Evolutionary conservation across 2,888 invertebrate genomes (phyloP).

Genomic region (Willowsia nigromaculata): DNA sequence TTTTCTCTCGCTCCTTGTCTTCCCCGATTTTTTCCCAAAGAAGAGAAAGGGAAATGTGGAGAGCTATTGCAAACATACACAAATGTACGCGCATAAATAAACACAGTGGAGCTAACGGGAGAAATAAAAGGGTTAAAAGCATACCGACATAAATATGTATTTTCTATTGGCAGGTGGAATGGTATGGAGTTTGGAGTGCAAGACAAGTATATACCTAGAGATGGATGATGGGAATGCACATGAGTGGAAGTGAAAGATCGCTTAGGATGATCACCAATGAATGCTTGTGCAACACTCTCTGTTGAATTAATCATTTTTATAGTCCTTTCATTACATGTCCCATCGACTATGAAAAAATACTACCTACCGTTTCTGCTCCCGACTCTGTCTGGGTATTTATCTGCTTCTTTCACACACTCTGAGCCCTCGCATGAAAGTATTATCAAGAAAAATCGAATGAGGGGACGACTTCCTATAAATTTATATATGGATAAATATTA

Average conservation of each 20-base stretch:
- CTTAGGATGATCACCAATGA: slow-evolving; percentile 73
- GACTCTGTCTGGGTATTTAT: neutral
- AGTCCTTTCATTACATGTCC: slow-evolving; percentile 77
- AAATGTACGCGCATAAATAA: slow-evolving; percentile 32
- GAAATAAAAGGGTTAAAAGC: neutral
- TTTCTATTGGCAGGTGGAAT: neutral
- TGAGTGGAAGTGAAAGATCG: slow-evolving; percentile 76
- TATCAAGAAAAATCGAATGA: neutral
- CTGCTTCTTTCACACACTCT: neutral
- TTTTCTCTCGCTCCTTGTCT: no score
- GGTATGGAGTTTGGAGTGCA: neutral
- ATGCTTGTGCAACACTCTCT: slow-evolving; percentile 66
- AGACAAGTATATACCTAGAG: neutral
- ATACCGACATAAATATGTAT: neutral
- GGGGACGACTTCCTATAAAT: neutral
- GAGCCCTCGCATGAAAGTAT: neutral
- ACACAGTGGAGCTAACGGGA: neutral
- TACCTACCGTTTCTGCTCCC: no score
- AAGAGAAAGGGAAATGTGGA: neutral
- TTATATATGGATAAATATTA: neutral
- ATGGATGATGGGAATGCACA: slow-evolving; percentile 64
- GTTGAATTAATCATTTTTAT: slow-evolving; percentile 78
- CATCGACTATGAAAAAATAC: slow-evolving; percentile 67
- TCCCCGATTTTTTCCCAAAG: neutral
- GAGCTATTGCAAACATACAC: neutral